Percentiles rank a stretch among this genome's conserved stretches.
Evolutionary conservation across 2,888 invertebrate species (phyloP).

Genomic region (Lymantria dispar): DNA sequence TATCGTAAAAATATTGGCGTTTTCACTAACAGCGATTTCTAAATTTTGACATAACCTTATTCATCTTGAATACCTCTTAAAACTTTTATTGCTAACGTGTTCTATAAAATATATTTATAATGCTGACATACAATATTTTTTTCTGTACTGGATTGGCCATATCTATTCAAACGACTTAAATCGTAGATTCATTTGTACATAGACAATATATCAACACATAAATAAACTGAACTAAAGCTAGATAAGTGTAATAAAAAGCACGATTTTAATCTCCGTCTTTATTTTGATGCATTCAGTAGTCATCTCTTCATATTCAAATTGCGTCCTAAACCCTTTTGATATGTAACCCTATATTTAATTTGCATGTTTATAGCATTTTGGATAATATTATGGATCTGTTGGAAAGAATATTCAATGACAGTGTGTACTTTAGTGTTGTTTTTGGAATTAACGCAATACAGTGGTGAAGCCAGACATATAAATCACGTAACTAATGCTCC

Average conservation of each 20-base stretch:
- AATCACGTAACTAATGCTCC: slow-evolving; percentile 74
- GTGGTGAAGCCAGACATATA: slow-evolving; percentile 74
- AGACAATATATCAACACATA: background rate
- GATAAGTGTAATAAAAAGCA: background rate
- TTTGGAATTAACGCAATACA: slow-evolving; percentile 63
- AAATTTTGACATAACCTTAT: background rate
- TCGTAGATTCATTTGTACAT: too few species aligned
- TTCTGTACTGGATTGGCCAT: too few species aligned
- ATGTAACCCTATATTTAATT: slow-evolving; percentile 46
- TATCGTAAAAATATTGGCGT: background rate
- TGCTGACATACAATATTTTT: too few species aligned
- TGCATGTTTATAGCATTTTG: slow-evolving; percentile 56
- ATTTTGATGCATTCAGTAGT: slow-evolving; percentile 22
- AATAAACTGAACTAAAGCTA: background rate
- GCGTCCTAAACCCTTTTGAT: slow-evolving; percentile 49
- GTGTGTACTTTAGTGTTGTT: slow-evolving; percentile 57
- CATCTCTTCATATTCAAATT: slow-evolving; percentile 55
- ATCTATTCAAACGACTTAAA: too few species aligned
- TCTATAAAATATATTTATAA: too few species aligned
- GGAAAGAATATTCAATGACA: slow-evolving; percentile 39
- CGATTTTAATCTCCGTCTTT: slow-evolving; percentile 4
- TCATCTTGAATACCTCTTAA: too few species aligned
- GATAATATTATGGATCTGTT: slow-evolving; percentile 37
- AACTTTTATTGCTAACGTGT: too few species aligned
- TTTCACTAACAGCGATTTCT: background rate